A percentile compares a stretch with the other conserved stretches of the same genome.
Evolutionary conservation across 2,888 invertebrate species (phyloP).

Genomic region (Eremobia ochroleuca): DNA sequence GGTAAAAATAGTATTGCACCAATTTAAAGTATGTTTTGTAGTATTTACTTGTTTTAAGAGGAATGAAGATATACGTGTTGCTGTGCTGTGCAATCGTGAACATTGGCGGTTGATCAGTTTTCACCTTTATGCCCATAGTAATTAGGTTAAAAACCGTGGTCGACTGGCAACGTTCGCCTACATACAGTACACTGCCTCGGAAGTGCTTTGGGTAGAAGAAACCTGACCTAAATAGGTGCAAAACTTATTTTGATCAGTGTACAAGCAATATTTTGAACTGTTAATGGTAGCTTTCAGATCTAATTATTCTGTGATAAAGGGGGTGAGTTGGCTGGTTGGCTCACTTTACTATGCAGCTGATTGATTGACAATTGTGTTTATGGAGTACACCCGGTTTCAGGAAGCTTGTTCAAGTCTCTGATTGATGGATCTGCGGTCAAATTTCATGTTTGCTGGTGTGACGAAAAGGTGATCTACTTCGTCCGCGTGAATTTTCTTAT

Average conservation of each 20-base stretch:
- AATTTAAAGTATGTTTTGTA: neutral
- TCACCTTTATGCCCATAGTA: neutral
- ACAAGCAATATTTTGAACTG: conserved; percentile 37
- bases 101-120: neutral
- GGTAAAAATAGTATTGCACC: conserved; percentile 18
- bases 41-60: neutral
- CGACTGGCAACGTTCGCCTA: neutral
- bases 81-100: neutral
- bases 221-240: conserved; percentile 7
- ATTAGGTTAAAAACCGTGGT: neutral
- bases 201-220: neutral
- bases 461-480: neutral
- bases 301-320: conserved; percentile 47
- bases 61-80: neutral
- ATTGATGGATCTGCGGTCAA: conserved; percentile 18
- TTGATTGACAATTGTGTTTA: conserved; percentile 49
- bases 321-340: conserved; percentile 38
- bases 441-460: neutral
- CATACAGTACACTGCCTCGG: neutral
- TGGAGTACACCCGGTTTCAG: neutral
- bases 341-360: conserved; percentile 40
- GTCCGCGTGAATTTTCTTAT: neutral
- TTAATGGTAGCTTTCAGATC: conserved; percentile 55
- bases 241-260: conserved; percentile 35
- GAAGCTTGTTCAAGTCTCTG: conserved; percentile 5